Base-by-base conservation (phyloP, 2,888 invertebrate species). In the Ochropacha duplaris region DNA sequence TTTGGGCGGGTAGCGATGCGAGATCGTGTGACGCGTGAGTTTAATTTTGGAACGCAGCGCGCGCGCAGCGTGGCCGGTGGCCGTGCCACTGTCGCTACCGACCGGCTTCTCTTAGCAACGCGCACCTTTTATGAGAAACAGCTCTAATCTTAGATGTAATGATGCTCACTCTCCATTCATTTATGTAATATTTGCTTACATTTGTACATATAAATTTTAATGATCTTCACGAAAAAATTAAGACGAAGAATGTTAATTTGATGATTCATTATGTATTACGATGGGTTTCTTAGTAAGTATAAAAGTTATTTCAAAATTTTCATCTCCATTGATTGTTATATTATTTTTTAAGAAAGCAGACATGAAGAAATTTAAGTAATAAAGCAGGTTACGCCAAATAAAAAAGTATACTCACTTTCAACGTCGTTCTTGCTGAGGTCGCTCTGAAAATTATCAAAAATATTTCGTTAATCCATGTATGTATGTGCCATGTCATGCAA, bases 371-470 rank as follows among this genome's bases (percentile, higher is more conserved):
- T 36, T 36, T 36, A 4, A 19, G 44, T 6, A 9, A 44, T 19
- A 6, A 44, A 44, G 44, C 19, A 44, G 2, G 19, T 44, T 44
- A 44, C 1, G 19, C 12, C 12, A 19, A 44, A 34, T 28, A 4
- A 16, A 16, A 60, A 67, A 49, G 59, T 36, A 71, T 94, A 97
- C 97, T 97, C 94, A 97, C 97, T 96, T 95, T 97, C 97, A 91
- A 97, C 90, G 92, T 97, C 97, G 94, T 95, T 96, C 93, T 96
- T 95, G 94, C 95, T 96, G 90, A 97, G 95, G 94, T 97, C 96
- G 93, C 96, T 96, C 97, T 97, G 95, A 84, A 94, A 95, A 90
- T 92, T 81, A 92, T 76, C 82, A 93, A 92, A 92, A 88, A 88
- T 59, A 88, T 84, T 85, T 83, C 80, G 83, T 90, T 92, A 92